Percentiles rank a stretch among this genome's conserved stretches.
These are phyloP conservation scores for Parnassius smintheus DNA, from an alignment of 2,888 invertebrate genomes.

Conservation along the genomic window DNA sequence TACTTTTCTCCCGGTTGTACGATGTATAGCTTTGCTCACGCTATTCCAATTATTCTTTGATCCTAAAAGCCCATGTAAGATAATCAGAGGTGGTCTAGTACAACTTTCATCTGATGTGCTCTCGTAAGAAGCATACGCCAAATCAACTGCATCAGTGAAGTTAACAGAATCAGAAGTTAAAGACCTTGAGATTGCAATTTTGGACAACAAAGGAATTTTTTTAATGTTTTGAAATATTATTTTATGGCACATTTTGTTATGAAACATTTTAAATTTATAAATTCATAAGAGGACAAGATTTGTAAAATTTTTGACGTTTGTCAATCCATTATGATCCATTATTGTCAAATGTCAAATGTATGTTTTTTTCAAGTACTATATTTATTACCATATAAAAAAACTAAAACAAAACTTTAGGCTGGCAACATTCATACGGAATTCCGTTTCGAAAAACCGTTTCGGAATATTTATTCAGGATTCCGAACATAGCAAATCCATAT, in stretches of 20 bases:
- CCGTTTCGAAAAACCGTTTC: too few relatives aligned
- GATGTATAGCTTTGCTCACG: constrained; percentile 88
- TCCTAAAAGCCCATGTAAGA: constrained; percentile 95
- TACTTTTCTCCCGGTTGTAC: constrained; percentile 86
- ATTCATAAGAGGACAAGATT: not conserved
- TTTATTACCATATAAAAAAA: too few relatives aligned
- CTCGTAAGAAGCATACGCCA: constrained; percentile 86
- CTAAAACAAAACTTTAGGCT: too few relatives aligned
- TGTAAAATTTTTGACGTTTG: constrained; percentile 14
- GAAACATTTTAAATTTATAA: constrained; percentile 46
- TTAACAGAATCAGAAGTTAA: constrained; percentile 49
- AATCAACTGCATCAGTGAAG: constrained; percentile 77
- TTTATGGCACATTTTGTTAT: constrained; percentile 43
- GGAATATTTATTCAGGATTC: too few relatives aligned
- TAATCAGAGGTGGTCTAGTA: constrained; percentile 84
- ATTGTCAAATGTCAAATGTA: too few relatives aligned
- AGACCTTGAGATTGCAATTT: constrained; percentile 36
- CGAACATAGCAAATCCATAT: too few relatives aligned
- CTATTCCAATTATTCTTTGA: constrained; percentile 96
- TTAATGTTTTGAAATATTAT: constrained; percentile 38
- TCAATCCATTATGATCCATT: too few relatives aligned
- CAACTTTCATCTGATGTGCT: constrained; percentile 54
- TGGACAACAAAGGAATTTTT: constrained; percentile 29
- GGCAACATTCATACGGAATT: too few relatives aligned
- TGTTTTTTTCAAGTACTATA: too few relatives aligned